phyloP scores from a whole-genome alignment of 2,113 vertebrate species.

The Taxidea taxus region DNA sequence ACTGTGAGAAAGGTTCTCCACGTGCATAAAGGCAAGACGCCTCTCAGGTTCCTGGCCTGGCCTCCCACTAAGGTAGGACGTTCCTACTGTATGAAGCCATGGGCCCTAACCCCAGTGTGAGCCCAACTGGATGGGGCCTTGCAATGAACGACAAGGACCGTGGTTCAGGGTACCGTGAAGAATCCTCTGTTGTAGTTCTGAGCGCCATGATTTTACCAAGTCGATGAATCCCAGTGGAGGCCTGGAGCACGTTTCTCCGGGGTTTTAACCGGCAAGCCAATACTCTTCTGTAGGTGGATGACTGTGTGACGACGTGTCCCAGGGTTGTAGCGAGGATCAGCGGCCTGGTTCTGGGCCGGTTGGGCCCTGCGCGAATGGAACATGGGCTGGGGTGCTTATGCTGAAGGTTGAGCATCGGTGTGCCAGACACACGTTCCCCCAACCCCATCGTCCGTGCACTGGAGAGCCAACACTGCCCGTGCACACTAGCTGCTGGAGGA shows the following conservation, averaged over 20 bases:
- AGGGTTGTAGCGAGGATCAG: fast-evolving
- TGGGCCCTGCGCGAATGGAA: neutral
- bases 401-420: neutral
- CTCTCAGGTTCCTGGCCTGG: neutral
- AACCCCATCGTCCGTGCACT: neutral
- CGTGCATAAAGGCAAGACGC: neutral
- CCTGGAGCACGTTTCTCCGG: neutral
- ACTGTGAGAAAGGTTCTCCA: neutral
- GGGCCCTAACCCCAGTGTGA: neutral
- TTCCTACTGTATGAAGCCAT: fast-evolving
- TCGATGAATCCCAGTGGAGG: neutral
- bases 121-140: too few species aligned
- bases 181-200: neutral
- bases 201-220: neutral
- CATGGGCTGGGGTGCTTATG: neutral
- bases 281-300: neutral
- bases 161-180: too few species aligned
- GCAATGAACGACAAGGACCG: neutral
- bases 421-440: fast-evolving
- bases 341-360: neutral
- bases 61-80: neutral
- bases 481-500: neutral
- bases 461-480: neutral
- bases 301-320: neutral
- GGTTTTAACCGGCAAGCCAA: neutral